Evolutionary conservation across 2,797 vertebrate species (phyloP), one percentile per base, ranked within the genome.

Genomic region (Luscinia luscinia): DNA sequence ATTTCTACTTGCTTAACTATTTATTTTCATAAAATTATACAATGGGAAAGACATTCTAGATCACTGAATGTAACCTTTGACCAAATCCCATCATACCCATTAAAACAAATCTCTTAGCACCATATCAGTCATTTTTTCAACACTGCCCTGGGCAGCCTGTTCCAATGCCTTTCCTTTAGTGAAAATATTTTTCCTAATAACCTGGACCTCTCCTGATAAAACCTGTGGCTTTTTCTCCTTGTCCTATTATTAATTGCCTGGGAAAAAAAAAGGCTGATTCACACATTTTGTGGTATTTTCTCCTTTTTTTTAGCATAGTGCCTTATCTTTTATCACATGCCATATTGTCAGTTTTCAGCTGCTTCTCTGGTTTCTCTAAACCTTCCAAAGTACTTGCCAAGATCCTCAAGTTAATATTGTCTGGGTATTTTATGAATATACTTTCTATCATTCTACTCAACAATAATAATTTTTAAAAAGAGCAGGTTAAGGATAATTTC

Each of bases 221-320:
- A 30, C 20, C n/a, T 34, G 48, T 21, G 40, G 48, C 3, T 0
- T 0, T 69, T 86, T 41, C 5, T 22, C 24, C 28, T n/a, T 46
- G 16, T 61, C 23, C n/a, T n/a, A 2, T 54, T n/a, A 6, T 10
- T 24, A 11, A 38, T 16, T 46, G 13, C 23, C 48, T 45, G 30
- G 28, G 26, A 9, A 40, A 68, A 68, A 69, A 68, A 69, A 30
- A 30, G 16, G 40, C 30, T 40, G 20, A 5, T 2, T 5, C 3
- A 2, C 26, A 12, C 41, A 34, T 75, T 70, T 64, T 59, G 19
- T n/a, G 26, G 4, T 15, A 5, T 63, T 82, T 69, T 59, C 18
- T 13, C 14, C 13, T 38, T 38, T 43, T 36, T 49, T 62, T 12
- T 32, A 55, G 18, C 7, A 22, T 5, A 40, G 4, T 21, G 18